phyloP scores from a whole-genome alignment of 1,140 invertebrate genomes.

The Mylabris phalerata region DNA sequence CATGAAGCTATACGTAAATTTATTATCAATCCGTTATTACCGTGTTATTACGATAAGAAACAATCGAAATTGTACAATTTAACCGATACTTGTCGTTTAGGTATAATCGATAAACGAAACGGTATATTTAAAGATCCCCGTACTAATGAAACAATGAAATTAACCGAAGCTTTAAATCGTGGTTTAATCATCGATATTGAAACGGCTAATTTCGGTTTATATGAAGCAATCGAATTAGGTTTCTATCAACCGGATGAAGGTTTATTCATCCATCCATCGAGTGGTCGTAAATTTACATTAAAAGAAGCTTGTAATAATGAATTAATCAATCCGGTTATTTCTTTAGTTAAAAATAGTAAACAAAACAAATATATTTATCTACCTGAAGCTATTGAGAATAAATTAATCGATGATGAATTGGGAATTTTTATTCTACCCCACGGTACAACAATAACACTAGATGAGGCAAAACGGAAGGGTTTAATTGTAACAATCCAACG shows the following conservation, averaged over 20 bases:
- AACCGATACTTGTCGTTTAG: conserved; percentile 69
- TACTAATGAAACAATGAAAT: conserved; percentile 55
- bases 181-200: conserved; percentile 82
- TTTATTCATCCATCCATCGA: conserved; percentile 75
- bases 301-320: conserved; percentile 70
- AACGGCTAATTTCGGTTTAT: conserved; percentile 69
- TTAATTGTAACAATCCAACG: conserved; percentile 67
- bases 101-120: conserved; percentile 73
- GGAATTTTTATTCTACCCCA: conserved; percentile 63
- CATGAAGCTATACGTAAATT: conserved; percentile 77
- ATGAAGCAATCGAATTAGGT: conserved; percentile 76
- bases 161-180: conserved; percentile 65
- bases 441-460: conserved; percentile 55
- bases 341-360: conserved; percentile 68
- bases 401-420: conserved; percentile 65
- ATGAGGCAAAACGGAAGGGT: conserved; percentile 63
- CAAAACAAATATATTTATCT: conserved; percentile 65
- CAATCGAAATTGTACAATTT: conserved; percentile 61
- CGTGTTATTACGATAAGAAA: conserved; percentile 73
- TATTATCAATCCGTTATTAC: conserved; percentile 68
- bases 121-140: conserved; percentile 71
- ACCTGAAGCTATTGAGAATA: conserved; percentile 64
- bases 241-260: conserved; percentile 67
- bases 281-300: conserved; percentile 68
- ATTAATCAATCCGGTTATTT: conserved; percentile 72